A percentile compares a stretch with the other conserved stretches of the same genome.
Evolutionary conservation across 1,140 invertebrate species (phyloP).

Genomic region (Helicoverpa armigera): DNA sequence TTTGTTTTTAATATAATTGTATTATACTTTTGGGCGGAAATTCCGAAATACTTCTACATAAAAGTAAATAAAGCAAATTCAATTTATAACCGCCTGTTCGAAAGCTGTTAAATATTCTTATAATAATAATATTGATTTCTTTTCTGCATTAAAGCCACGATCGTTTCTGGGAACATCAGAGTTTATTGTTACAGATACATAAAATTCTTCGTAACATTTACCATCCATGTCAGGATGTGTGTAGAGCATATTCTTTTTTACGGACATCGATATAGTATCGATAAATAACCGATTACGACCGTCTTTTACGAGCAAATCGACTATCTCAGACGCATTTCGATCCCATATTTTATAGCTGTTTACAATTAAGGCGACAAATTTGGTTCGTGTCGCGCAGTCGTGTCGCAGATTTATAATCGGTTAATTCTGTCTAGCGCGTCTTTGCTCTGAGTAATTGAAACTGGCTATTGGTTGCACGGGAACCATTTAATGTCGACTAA

Average conservation of each 20-base stretch:
- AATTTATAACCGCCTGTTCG: too few species aligned
- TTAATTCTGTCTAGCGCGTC: conserved; percentile 58
- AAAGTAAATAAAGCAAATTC: too few species aligned
- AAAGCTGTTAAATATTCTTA: background rate
- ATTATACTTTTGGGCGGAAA: background rate
- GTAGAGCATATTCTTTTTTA: conserved; percentile 33
- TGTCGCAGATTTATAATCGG: conserved; percentile 61
- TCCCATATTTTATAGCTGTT: conserved; percentile 57
- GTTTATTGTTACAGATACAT: conserved; percentile 33
- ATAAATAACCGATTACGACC: conserved; percentile 46
- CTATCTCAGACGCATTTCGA: conserved; percentile 49
- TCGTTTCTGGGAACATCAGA: conserved; percentile 21
- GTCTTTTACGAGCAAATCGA: conserved; percentile 49
- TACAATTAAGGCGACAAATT: conserved; percentile 59
- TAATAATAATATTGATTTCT: conserved; percentile 2
- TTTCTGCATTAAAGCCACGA: background rate
- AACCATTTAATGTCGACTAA: conserved; percentile 33
- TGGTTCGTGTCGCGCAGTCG: conserved; percentile 44
- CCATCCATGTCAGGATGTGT: conserved; percentile 42
- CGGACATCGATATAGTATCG: conserved; percentile 44
- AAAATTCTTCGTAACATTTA: conserved; percentile 35
- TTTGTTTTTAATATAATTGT: background rate
- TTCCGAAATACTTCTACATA: too few species aligned
- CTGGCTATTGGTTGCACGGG: conserved; percentile 18
- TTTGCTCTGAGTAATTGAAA: conserved; percentile 48